Conservation (phyloP, 2,888 invertebrate genomes). For the Drosophila anomelani region DNA sequence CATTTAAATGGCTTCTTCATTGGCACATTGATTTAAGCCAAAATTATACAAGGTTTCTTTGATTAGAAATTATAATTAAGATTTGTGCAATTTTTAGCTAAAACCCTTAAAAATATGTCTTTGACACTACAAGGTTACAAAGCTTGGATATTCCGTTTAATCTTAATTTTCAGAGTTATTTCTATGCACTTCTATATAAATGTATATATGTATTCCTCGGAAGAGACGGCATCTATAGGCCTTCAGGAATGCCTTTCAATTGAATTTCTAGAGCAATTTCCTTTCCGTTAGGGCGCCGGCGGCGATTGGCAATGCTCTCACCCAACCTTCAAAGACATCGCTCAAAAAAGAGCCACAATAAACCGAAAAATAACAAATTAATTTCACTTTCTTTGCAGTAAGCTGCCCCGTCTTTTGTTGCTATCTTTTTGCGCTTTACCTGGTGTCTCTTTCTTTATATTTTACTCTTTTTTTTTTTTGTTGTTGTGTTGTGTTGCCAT, state of each 20-base stretch:
- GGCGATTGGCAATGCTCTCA: constrained; percentile 42
- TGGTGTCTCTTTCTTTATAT: constrained; percentile 46
- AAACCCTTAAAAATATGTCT: not conserved
- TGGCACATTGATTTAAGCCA: no score
- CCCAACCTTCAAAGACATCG: constrained; percentile 21
- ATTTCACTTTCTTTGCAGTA: constrained; percentile 73
- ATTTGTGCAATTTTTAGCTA: no score
- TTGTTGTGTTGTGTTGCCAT: constrained; percentile 9
- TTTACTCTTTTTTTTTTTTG: constrained; percentile 43
- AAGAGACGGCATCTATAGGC: not conserved
- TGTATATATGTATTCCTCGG: not conserved
- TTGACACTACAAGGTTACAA: not conserved
- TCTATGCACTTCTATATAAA: no score
- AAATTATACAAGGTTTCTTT: not conserved
- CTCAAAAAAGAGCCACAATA: constrained; percentile 22
- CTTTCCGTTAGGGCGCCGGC: constrained; percentile 3
- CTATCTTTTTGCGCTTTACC: constrained; percentile 9
- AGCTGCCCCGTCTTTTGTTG: constrained; percentile 38
- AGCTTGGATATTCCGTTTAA: not conserved
- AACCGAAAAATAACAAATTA: constrained; percentile 64
- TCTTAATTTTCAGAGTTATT: not conserved
- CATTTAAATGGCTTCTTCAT: no score
- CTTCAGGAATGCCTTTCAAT: not conserved
- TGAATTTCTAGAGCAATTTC: constrained; percentile 9
- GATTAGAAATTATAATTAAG: no score